phyloP scores from a whole-genome alignment of 2,113 vertebrate genomes.

The Pelobates fuscus region DNA sequence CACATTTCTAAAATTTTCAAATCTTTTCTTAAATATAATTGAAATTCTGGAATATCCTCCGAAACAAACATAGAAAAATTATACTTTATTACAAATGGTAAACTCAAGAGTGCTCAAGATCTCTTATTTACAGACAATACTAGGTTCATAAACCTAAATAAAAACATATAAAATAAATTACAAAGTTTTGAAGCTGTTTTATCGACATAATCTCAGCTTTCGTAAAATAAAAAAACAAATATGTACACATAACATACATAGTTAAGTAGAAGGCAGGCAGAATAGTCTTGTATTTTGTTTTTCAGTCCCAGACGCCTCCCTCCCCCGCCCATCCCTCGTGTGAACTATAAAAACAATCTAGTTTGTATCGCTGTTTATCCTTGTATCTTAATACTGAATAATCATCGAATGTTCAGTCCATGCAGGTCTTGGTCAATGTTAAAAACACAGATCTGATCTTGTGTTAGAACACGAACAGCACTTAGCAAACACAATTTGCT shows the following conservation, averaged over 20 bases:
- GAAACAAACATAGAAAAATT: constrained; percentile 93
- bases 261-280: constrained; percentile 83
- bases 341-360: constrained; percentile 81
- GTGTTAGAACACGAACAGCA: constrained; percentile 66
- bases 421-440: constrained; percentile 90
- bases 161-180: constrained; percentile 92
- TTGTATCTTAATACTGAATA: constrained; percentile 87
- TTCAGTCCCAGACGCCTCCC: constrained; percentile 70
- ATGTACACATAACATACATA: constrained; percentile 76
- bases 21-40: constrained; percentile 92
- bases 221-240: constrained; percentile 87
- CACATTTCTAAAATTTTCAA: constrained; percentile 62
- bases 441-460: constrained; percentile 73
- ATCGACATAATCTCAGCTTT: constrained; percentile 83
- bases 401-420: constrained; percentile 85
- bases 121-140: constrained; percentile 98
- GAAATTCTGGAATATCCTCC: constrained; percentile 83
- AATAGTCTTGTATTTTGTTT: constrained; percentile 71
- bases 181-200: constrained; percentile 89
- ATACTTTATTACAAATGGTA: constrained; percentile 98
- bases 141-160: constrained; percentile 92
- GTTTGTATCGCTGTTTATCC: constrained; percentile 82
- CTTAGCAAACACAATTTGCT: constrained; percentile 63
- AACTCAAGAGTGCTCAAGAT: constrained; percentile 93
- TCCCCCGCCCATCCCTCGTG: constrained; percentile 67